These are phyloP conservation scores for Eilema sororculum DNA, from an alignment of 2,888 invertebrate genomes.

Conservation along the genomic window DNA sequence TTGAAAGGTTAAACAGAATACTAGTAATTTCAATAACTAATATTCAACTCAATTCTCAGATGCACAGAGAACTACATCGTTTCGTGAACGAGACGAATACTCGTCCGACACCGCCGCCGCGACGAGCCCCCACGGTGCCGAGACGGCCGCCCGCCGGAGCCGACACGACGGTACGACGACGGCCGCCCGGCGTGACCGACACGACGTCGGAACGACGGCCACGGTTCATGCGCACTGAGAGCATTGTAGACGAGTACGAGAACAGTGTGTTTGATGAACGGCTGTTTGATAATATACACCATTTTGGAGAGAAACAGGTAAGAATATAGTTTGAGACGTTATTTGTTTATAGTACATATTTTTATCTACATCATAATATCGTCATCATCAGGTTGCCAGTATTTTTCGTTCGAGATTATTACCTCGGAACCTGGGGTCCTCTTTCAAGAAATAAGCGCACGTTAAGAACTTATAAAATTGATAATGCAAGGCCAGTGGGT, in stretches of 20 bases:
- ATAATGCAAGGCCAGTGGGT: no score
- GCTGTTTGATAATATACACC: conserved; percentile 60
- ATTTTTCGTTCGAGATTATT: no score
- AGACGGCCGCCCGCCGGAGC: conserved; percentile 30
- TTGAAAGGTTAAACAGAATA: no score
- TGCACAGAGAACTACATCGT: conserved; percentile 91
- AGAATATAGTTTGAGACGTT: no score
- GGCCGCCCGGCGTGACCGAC: conserved; percentile 27
- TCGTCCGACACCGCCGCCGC: conserved; percentile 38
- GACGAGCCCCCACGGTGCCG: conserved; percentile 22
- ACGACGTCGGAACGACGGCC: conserved; percentile 33
- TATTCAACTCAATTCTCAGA: conserved; percentile 63
- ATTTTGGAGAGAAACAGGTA: conserved; percentile 61
- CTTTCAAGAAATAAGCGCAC: no score
- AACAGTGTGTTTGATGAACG: conserved; percentile 64
- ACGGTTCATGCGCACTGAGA: conserved; percentile 66
- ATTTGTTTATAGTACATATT: no score
- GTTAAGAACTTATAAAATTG: no score
- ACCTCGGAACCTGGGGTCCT: no score
- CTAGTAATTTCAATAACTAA: no score
- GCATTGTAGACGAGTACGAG: conserved; percentile 72
- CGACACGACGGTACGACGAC: conserved; percentile 22
- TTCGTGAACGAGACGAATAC: conserved; percentile 81
- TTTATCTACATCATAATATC: no score
- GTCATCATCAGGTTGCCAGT: no score